Conservation (phyloP, 2,113 vertebrate species). For the Panthera tigris region DNA sequence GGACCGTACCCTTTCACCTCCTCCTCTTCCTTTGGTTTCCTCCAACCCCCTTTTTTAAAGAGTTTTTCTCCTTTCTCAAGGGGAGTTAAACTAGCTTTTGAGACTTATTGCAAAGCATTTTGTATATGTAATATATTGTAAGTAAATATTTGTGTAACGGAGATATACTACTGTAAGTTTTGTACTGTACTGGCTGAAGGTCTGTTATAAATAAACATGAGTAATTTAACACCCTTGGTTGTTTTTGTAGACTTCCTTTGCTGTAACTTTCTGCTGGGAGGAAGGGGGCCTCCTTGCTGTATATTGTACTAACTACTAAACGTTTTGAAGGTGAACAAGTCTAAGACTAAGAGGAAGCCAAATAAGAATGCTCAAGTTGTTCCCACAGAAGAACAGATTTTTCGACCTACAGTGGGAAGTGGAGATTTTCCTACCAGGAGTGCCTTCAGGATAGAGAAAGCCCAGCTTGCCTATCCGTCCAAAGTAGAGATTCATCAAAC, state of each 20-base stretch:
- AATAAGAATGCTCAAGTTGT: background rate
- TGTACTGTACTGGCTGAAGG: slow-evolving; percentile 93
- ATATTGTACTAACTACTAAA: background rate
- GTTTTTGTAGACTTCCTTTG: slow-evolving; percentile 54
- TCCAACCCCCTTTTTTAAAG: slow-evolving; percentile 48
- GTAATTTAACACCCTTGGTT: slow-evolving; percentile 84
- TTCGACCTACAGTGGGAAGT: background rate
- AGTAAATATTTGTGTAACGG: slow-evolving; percentile 91
- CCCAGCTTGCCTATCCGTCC: background rate
- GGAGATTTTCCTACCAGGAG: background rate
- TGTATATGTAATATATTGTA: slow-evolving; percentile 93
- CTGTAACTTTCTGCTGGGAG: slow-evolving; percentile 42
- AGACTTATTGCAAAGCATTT: slow-evolving; percentile 88
- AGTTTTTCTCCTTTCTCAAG: slow-evolving; percentile 77
- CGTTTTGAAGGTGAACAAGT: slow-evolving; percentile 26
- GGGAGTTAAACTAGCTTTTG: slow-evolving; percentile 89
- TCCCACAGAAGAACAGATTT: background rate
- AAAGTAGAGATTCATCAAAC: slow-evolving; percentile 40
- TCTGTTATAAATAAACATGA: slow-evolving; percentile 93
- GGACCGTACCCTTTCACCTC: slow-evolving; percentile 29
- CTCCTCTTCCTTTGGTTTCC: slow-evolving; percentile 8
- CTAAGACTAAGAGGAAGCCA: background rate
- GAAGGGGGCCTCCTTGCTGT: background rate
- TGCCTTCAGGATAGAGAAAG: background rate
- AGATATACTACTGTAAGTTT: slow-evolving; percentile 94